These are phyloP conservation scores for Dryobotodes eremita DNA, from an alignment of 2,888 invertebrate genomes.

Conservation along the genomic window DNA sequence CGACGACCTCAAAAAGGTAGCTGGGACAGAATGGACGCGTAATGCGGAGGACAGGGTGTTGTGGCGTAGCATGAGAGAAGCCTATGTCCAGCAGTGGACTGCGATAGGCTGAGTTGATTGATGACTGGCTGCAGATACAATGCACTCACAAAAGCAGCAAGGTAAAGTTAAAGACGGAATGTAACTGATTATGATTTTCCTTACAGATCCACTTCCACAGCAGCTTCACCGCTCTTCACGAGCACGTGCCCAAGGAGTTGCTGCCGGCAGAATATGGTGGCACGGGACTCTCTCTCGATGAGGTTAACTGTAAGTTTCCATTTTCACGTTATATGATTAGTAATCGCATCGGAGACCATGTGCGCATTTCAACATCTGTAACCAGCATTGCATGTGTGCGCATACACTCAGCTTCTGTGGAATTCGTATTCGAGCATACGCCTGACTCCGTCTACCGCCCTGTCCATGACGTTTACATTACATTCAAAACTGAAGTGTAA, in stretches of 20 bases:
- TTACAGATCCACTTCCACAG: conserved; percentile 93
- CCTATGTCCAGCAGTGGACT: background rate
- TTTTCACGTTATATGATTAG: background rate
- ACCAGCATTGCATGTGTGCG: background rate
- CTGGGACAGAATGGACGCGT: background rate
- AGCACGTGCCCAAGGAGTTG: conserved; percentile 94
- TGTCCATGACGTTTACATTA: background rate
- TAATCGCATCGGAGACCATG: background rate
- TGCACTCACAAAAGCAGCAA: background rate
- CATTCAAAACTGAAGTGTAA: background rate
- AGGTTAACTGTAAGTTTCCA: conserved; percentile 91
- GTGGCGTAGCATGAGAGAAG: too few species aligned
- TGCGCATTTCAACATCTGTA: background rate
- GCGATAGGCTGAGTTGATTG: background rate
- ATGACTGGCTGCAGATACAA: background rate
- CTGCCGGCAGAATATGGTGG: conserved; percentile 96
- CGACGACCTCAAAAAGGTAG: background rate
- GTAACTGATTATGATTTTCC: background rate
- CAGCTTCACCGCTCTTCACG: conserved; percentile 92
- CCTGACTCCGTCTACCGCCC: background rate
- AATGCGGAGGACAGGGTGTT: background rate
- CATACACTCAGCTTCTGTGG: background rate
- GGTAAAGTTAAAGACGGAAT: background rate
- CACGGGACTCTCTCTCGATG: conserved; percentile 93
- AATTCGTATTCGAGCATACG: background rate